Percentiles rank a stretch among this genome's conserved stretches.
Conservation (phyloP, 2,888 invertebrate genomes). For the Tyria jacobaeae region DNA sequence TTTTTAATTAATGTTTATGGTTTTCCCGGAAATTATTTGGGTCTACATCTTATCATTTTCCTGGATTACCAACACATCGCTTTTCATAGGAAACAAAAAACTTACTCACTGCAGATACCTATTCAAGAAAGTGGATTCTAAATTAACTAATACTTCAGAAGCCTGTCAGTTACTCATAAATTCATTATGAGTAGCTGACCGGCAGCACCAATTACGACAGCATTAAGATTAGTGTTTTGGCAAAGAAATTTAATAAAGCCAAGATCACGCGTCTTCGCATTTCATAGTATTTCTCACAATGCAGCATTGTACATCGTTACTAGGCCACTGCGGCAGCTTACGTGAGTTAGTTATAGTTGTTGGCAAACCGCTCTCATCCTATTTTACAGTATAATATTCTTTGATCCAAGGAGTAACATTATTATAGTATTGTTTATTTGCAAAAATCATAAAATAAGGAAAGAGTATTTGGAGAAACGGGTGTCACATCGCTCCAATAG, state of each 20-base stretch:
- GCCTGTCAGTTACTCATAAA: constrained; percentile 5
- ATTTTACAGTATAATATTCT: constrained; percentile 6
- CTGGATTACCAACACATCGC: too few species aligned
- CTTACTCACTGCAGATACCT: not conserved
- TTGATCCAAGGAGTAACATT: not conserved
- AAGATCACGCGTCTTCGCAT: constrained; percentile 35
- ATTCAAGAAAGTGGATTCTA: not conserved
- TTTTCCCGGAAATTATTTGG: too few species aligned
- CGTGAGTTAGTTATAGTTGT: constrained; percentile 17
- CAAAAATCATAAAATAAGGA: too few species aligned
- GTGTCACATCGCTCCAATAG: too few species aligned
- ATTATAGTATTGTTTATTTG: constrained; percentile 3
- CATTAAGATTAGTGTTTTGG: constrained; percentile 10
- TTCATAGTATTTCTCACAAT: constrained; percentile 23
- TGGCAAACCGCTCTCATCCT: constrained; percentile 8
- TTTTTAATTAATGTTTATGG: too few species aligned
- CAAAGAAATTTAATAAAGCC: constrained; percentile 42
- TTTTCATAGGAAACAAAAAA: too few species aligned
- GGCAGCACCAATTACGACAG: too few species aligned
- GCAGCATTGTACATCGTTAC: constrained; percentile 27
- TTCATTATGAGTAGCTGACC: too few species aligned
- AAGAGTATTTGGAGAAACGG: too few species aligned
- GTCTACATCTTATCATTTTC: too few species aligned
- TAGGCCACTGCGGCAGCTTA: constrained; percentile 21
- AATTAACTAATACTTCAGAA: not conserved